These are phyloP conservation scores for Caenorhabditis becei DNA, from an alignment of 2,888 invertebrate genomes.

Conservation along the genomic window DNA sequence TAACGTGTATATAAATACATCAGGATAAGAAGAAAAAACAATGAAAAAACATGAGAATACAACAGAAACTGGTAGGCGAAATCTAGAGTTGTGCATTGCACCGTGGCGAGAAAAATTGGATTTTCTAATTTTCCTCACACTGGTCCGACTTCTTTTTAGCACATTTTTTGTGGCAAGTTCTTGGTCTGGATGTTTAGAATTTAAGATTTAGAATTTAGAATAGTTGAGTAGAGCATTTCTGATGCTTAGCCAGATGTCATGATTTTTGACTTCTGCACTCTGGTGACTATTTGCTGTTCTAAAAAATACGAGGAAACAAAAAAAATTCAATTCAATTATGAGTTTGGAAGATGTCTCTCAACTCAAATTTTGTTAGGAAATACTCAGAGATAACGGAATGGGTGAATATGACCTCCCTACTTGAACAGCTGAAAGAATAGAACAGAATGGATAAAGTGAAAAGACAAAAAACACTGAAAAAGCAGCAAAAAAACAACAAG, in stretches of 20 bases:
- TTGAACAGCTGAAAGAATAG: background rate
- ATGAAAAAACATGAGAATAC: background rate
- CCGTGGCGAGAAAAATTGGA: conserved; percentile 58
- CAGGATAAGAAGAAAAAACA: background rate
- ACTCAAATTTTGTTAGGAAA: no score
- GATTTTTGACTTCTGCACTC: conserved; percentile 12
- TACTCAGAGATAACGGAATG: no score
- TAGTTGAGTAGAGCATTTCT: conserved; percentile 19
- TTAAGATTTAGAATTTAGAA: conserved; percentile 7
- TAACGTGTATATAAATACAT: no score
- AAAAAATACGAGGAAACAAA: background rate
- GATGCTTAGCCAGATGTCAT: conserved; percentile 5
- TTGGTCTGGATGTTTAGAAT: background rate
- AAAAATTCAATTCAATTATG: no score
- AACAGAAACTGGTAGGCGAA: background rate
- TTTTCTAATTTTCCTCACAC: conserved; percentile 22
- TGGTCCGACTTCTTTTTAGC: conserved; percentile 9
- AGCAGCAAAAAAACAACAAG: conserved; percentile 3
- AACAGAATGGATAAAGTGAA: background rate
- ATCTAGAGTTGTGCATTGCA: conserved; percentile 12
- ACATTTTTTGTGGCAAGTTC: conserved; percentile 4
- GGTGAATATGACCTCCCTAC: background rate
- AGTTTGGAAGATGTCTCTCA: no score
- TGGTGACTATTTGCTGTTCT: background rate
- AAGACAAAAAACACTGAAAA: conserved; percentile 1